phyloP scores from a whole-genome alignment of 2,888 invertebrate species.

The Zaprionus bogoriensis region DNA sequence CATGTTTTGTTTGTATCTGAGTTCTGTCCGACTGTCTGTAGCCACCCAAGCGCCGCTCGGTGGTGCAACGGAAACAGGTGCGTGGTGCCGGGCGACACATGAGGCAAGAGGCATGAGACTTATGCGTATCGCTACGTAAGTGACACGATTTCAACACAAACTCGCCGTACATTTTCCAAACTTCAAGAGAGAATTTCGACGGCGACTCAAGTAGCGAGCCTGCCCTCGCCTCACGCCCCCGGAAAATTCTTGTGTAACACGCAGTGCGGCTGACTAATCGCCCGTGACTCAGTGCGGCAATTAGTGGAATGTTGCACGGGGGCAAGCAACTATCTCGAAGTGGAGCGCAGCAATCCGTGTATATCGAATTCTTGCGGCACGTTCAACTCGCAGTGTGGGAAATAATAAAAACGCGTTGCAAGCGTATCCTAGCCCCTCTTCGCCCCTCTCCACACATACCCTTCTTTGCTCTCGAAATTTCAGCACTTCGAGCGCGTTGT shows the following conservation, averaged over 20 bases:
- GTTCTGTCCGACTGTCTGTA: constrained; percentile 9
- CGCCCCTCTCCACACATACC: background rate
- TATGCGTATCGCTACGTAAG: constrained; percentile 34
- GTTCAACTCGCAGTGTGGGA: constrained; percentile 43
- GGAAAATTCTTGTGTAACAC: constrained; percentile 52
- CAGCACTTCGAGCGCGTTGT: constrained; percentile 9
- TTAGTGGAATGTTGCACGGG: constrained; percentile 59
- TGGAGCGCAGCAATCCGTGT: constrained; percentile 33
- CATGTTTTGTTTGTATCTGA: no score
- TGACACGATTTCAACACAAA: constrained; percentile 52
- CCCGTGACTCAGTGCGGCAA: constrained; percentile 65
- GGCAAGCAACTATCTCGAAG: constrained; percentile 26
- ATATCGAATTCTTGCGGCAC: constrained; percentile 38
- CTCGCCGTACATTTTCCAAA: constrained; percentile 25
- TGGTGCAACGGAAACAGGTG: constrained; percentile 72
- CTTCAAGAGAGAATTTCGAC: constrained; percentile 24
- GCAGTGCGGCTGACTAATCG: constrained; percentile 60
- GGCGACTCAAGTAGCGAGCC: constrained; percentile 47
- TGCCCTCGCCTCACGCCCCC: no score
- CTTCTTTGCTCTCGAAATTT: constrained; percentile 28
- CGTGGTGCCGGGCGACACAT: constrained; percentile 12
- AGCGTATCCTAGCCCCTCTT: background rate
- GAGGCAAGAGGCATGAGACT: constrained; percentile 19
- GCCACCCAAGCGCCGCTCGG: constrained; percentile 36
- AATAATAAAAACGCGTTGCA: constrained; percentile 13